phyloP scores from a whole-genome alignment of 2,888 invertebrate genomes.

The Elegia similella region DNA sequence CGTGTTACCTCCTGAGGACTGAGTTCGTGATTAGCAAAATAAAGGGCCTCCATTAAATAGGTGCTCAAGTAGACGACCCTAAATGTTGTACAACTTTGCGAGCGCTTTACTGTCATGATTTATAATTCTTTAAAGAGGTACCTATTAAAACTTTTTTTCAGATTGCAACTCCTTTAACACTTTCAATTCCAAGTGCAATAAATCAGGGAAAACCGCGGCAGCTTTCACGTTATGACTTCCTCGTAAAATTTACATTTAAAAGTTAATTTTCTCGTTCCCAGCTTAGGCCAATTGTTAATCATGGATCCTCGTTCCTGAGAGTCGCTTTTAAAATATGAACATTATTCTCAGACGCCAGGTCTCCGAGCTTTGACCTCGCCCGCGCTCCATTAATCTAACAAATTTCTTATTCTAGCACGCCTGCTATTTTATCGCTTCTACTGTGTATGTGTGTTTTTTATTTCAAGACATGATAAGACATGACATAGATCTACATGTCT shows the following conservation, averaged over 20 bases:
- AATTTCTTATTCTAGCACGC: background rate
- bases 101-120: constrained; percentile 72
- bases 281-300: constrained; percentile 76
- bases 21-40: constrained; percentile 52
- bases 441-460: too few relatives aligned
- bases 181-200: constrained; percentile 78
- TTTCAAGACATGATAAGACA: too few relatives aligned
- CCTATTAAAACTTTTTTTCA: constrained; percentile 81
- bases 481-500: too few relatives aligned
- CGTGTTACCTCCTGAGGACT: constrained; percentile 30
- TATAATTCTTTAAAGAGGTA: constrained; percentile 78
- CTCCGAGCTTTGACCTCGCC: constrained; percentile 24
- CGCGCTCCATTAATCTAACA: background rate
- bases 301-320: constrained; percentile 49
- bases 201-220: constrained; percentile 78
- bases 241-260: constrained; percentile 81
- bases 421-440: too few relatives aligned
- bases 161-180: constrained; percentile 80
- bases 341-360: constrained; percentile 42
- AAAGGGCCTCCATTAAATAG: constrained; percentile 68
- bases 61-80: constrained; percentile 64
- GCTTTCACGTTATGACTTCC: constrained; percentile 79
- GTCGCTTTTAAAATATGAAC: constrained; percentile 57
- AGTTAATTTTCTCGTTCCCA: constrained; percentile 75
- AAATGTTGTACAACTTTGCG: constrained; percentile 65